phyloP scores from a whole-genome alignment of 1,140 invertebrate species.

The Hestina assimilis region DNA sequence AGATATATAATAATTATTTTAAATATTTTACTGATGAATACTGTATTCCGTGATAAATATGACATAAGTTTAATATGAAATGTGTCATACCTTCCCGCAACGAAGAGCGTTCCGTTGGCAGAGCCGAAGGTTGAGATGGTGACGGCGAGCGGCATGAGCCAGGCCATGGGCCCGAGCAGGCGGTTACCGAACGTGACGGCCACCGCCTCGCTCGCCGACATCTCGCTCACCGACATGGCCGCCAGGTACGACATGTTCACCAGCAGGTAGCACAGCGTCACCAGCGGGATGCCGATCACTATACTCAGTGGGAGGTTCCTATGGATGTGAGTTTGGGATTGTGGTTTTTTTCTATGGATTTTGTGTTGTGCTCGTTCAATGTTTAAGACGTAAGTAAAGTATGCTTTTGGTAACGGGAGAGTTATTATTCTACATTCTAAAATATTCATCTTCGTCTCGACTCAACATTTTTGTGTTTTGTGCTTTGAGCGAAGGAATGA shows the following conservation, averaged over 20 bases:
- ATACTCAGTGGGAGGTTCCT: constrained; percentile 97
- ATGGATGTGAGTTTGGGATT: constrained; percentile 17
- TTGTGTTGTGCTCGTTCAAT: too few relatives aligned
- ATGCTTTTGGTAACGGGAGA: too few relatives aligned
- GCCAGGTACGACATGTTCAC: constrained; percentile 98
- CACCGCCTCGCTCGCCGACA: constrained; percentile 97
- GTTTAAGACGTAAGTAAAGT: too few relatives aligned
- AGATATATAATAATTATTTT: too few relatives aligned
- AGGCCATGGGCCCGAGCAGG: constrained; percentile 90
- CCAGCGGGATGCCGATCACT: constrained; percentile 96
- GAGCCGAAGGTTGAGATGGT: constrained; percentile 98
- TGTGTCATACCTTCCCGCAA: constrained; percentile 85
- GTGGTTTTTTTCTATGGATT: too few relatives aligned
- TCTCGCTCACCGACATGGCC: constrained; percentile 95
- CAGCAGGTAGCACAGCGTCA: constrained; percentile 96
- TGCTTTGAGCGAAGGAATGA: too few relatives aligned
- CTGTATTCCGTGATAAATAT: too few relatives aligned
- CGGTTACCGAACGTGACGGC: constrained; percentile 95
- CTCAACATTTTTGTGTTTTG: too few relatives aligned
- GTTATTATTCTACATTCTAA: too few relatives aligned
- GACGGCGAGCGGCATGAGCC: constrained; percentile 96
- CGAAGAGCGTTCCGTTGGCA: constrained; percentile 97
- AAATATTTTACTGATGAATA: too few relatives aligned
- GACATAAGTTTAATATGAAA: too few relatives aligned
- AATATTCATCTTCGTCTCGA: too few relatives aligned